A percentile compares a stretch with the other conserved stretches of the same genome.
phyloP scores from a whole-genome alignment of 2,797 vertebrate genomes.

The Otus scops region DNA sequence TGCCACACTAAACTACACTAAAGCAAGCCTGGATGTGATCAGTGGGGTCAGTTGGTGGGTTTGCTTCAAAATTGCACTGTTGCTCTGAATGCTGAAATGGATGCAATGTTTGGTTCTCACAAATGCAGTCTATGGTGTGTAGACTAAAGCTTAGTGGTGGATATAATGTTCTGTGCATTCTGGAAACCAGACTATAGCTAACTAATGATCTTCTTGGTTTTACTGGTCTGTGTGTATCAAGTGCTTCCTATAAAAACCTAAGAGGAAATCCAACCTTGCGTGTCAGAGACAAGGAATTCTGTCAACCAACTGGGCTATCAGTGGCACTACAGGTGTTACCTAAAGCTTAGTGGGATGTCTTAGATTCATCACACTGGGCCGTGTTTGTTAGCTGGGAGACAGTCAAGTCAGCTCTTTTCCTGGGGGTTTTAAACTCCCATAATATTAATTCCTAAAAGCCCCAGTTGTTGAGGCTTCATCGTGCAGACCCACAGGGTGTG shows the following conservation, averaged over 20 bases:
- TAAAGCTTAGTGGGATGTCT: background rate
- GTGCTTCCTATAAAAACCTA: background rate
- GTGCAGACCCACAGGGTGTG: background rate
- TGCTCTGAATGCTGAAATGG: background rate
- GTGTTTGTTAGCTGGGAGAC: background rate
- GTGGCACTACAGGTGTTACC: background rate
- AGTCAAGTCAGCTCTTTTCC: background rate
- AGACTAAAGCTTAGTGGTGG: background rate
- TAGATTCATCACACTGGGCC: rapidly evolving
- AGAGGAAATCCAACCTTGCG: background rate
- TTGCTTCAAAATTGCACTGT: background rate
- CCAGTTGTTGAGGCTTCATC: background rate
- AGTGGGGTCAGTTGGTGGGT: background rate
- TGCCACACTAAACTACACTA: background rate
- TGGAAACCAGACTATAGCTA: background rate
- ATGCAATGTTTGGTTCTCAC: background rate
- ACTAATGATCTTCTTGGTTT: background rate
- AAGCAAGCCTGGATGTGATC: background rate
- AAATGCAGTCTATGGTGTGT: background rate
- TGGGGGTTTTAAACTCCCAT: background rate
- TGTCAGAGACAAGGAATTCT: background rate
- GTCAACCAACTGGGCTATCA: background rate
- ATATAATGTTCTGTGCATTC: background rate
- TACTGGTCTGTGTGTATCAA: background rate
- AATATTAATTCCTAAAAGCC: background rate